A percentile compares a stretch with the other conserved stretches of the same genome.
Conservation (phyloP, 37 sponge, comb jelly and placozoan species). For the Geodia barretti region DNA sequence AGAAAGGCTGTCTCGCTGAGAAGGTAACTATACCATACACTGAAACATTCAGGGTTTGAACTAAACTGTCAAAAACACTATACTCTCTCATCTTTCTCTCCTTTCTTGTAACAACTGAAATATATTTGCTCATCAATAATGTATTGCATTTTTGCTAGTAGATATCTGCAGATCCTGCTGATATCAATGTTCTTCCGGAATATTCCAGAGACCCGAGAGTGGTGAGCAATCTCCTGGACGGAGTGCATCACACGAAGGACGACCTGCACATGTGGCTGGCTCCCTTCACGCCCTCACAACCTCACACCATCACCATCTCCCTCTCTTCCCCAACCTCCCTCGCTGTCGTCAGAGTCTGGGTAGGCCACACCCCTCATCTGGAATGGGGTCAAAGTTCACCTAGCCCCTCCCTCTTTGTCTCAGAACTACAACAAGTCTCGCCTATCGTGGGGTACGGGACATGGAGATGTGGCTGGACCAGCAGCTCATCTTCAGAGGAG, state of each 20-base stretch:
- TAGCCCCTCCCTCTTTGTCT: neutral
- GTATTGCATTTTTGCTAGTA: constrained; percentile 31
- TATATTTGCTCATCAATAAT: too few relatives aligned
- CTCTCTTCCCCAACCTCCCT: constrained; percentile 52
- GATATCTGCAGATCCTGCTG: constrained; percentile 93
- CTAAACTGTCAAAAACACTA: too few relatives aligned
- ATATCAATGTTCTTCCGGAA: constrained; percentile 92
- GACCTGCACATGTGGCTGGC: constrained; percentile 99
- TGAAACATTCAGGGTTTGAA: too few relatives aligned
- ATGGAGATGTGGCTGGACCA: constrained; percentile 83
- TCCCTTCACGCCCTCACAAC: constrained; percentile 82
- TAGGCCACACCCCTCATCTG: too few relatives aligned
- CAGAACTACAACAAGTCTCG: constrained; percentile 99
- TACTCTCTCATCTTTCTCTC: too few relatives aligned
- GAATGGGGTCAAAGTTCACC: neutral
- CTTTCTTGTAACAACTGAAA: too few relatives aligned
- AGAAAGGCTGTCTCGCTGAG: constrained; percentile 41
- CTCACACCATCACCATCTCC: constrained; percentile 72
- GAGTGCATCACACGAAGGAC: constrained; percentile 91
- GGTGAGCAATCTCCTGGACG: constrained; percentile 88
- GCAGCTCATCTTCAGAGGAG: constrained; percentile 85
- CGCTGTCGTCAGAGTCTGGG: constrained; percentile 96
- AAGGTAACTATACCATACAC: too few relatives aligned
- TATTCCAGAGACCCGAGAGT: constrained; percentile 89
- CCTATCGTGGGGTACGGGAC: constrained; percentile 85